phyloP scores from a whole-genome alignment of 2,888 invertebrate genomes.

The Drosophila neutralis region DNA sequence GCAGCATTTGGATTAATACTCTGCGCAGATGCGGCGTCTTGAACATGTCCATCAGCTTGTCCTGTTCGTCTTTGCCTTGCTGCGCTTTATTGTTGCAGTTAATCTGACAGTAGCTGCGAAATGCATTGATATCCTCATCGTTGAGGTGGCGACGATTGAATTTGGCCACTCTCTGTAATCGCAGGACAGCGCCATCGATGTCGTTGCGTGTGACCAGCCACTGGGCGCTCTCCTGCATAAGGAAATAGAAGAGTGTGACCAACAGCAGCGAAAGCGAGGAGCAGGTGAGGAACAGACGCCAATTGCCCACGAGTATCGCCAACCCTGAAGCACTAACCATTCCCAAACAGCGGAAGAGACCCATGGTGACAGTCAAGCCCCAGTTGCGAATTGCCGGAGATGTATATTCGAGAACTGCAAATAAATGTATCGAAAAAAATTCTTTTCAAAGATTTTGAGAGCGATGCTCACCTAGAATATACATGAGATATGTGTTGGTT shows the following conservation, averaged over 20 bases:
- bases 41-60: conserved; percentile 84
- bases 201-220: conserved; percentile 86
- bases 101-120: conserved; percentile 71
- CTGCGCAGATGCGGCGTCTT: conserved; percentile 85
- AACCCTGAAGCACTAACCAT: conserved; percentile 85
- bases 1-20: conserved; percentile 85
- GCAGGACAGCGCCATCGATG: conserved; percentile 85
- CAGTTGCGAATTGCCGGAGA: conserved; percentile 86
- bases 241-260: conserved; percentile 85
- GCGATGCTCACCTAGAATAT: conserved; percentile 85
- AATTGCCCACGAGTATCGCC: conserved; percentile 84
- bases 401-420: conserved; percentile 86
- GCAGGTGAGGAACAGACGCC: conserved; percentile 85
- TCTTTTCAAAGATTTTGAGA: neutral
- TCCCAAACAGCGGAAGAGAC: conserved; percentile 86
- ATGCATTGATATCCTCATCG: conserved; percentile 76
- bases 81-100: conserved; percentile 40
- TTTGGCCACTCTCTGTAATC: conserved; percentile 85
- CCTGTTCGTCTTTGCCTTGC: conserved; percentile 16
- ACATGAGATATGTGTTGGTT: conserved; percentile 87
- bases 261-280: conserved; percentile 85
- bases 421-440: neutral
- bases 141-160: conserved; percentile 85
- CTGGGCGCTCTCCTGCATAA: conserved; percentile 87
- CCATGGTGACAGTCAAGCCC: conserved; percentile 86